Evolutionary conservation across 1,140 invertebrate species (phyloP).

Genomic region (Zaprionus africanus): DNA sequence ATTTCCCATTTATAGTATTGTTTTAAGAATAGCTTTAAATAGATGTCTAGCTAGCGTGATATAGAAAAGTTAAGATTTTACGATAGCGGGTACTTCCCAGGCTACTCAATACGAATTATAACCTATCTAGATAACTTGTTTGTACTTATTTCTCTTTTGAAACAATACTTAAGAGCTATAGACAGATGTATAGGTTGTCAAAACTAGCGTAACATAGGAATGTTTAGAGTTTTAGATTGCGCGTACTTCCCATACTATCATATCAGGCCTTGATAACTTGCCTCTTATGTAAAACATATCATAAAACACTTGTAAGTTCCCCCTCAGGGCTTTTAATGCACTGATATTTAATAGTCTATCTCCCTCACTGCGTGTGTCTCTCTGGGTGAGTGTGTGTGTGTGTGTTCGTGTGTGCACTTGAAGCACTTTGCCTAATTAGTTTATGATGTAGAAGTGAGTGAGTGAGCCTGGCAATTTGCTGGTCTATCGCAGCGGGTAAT

Average conservation of each 20-base stretch:
- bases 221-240: neutral
- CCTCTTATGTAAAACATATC: constrained; percentile 7
- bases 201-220: neutral
- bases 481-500: constrained; percentile 45
- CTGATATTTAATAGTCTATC: constrained; percentile 6
- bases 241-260: neutral
- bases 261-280: neutral
- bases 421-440: constrained; percentile 53
- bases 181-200: neutral
- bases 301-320: neutral
- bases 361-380: neutral
- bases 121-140: too few relatives aligned
- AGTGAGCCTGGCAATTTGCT: constrained; percentile 42
- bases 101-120: too few relatives aligned
- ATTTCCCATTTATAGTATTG: too few relatives aligned
- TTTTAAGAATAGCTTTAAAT: too few relatives aligned
- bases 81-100: too few relatives aligned
- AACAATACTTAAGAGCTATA: neutral
- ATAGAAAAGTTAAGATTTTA: too few relatives aligned
- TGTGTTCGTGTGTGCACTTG: constrained; percentile 30
- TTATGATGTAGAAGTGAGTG: constrained; percentile 41
- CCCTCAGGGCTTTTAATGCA: neutral
- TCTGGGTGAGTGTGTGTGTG: neutral
- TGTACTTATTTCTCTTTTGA: too few relatives aligned
- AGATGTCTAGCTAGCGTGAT: too few relatives aligned